These are phyloP conservation scores for Deladenus siricidicola DNA, from an alignment of 2,888 invertebrate genomes.

Conservation along the genomic window DNA sequence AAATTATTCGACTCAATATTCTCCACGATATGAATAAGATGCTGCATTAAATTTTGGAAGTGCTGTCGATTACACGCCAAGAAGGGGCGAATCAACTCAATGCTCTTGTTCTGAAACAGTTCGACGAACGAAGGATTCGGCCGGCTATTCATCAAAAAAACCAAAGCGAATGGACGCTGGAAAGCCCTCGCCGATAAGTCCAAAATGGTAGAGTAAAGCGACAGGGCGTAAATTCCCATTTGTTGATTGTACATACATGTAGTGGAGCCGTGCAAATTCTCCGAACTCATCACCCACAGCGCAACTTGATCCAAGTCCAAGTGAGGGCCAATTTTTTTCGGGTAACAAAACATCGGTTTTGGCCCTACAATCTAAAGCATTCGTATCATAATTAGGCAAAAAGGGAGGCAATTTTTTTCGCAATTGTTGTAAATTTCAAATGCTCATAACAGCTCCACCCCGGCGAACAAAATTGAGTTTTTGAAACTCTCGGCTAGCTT, in stretches of 20 bases:
- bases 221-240: conserved; percentile 39
- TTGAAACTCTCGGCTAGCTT: no score
- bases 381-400: background rate
- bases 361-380: conserved; percentile 39
- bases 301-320: conserved; percentile 40
- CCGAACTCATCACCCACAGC: conserved; percentile 49
- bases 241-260: conserved; percentile 44
- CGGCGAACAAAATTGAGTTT: no score
- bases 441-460: no score
- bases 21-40: conserved; percentile 21
- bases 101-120: conserved; percentile 9
- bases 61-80: conserved; percentile 43
- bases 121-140: conserved; percentile 25
- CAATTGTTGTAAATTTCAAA: no score
- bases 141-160: conserved; percentile 32
- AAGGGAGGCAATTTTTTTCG: no score
- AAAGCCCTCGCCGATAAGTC: conserved; percentile 47
- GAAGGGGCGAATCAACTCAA: conserved; percentile 31
- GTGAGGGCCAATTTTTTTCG: conserved; percentile 20
- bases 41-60: conserved; percentile 26
- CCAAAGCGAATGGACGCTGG: conserved; percentile 43
- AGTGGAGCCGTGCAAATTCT: conserved; percentile 40
- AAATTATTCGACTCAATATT: conserved; percentile 12
- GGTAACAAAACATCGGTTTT: conserved; percentile 33
- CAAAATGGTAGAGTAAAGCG: conserved; percentile 41